These are phyloP conservation scores for Spatulosminthurus flaviceps DNA, from an alignment of 2,888 invertebrate species.

Conservation along the genomic window DNA sequence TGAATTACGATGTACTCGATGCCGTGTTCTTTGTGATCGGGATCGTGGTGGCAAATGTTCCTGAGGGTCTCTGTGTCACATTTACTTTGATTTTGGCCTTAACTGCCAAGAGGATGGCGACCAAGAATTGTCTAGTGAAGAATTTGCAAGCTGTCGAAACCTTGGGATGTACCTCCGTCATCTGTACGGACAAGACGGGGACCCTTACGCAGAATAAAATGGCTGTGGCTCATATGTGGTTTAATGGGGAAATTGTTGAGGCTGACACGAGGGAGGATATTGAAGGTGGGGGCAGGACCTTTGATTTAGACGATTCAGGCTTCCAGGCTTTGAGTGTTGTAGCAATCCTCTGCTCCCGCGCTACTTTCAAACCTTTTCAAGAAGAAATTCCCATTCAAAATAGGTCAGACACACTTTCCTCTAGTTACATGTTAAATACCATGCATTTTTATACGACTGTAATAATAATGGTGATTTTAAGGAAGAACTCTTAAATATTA, in stretches of 20 bases:
- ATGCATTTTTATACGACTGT: too few species aligned
- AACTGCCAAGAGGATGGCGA: constrained; percentile 82
- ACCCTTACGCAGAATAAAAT: constrained; percentile 80
- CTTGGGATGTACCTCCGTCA: constrained; percentile 80
- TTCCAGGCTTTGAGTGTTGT: constrained; percentile 71
- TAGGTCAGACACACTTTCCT: too few species aligned
- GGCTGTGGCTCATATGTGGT: constrained; percentile 81
- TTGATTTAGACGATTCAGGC: constrained; percentile 64
- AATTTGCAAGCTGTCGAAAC: constrained; percentile 84
- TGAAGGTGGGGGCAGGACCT: constrained; percentile 69
- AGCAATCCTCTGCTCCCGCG: constrained; percentile 77
- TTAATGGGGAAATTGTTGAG: constrained; percentile 74
- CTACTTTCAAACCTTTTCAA: constrained; percentile 73
- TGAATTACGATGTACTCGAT: constrained; percentile 72
- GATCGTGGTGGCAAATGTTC: constrained; percentile 81
- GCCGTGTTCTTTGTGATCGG: constrained; percentile 66
- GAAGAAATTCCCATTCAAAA: constrained; percentile 68
- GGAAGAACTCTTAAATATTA: too few species aligned
- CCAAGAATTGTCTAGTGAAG: constrained; percentile 82
- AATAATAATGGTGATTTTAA: too few species aligned
- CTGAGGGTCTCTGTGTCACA: constrained; percentile 65
- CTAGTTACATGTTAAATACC: too few species aligned
- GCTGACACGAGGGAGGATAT: constrained; percentile 70
- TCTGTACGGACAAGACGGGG: constrained; percentile 80
- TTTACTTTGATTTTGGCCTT: constrained; percentile 74